phyloP scores from a whole-genome alignment of 2,888 invertebrate species.

The Sialis fuliginosa region DNA sequence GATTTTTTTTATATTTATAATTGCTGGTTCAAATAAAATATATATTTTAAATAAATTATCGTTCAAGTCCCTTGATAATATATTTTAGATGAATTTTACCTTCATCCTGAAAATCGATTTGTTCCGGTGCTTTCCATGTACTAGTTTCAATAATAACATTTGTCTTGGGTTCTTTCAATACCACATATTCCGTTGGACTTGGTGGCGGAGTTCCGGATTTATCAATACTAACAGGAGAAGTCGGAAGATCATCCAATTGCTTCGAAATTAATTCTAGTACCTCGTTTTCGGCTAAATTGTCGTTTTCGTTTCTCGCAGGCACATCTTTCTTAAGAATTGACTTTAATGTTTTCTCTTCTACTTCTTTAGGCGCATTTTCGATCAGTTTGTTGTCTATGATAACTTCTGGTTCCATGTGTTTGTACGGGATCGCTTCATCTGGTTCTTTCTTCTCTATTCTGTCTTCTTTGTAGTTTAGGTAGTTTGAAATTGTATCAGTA shows the following conservation, averaged over 20 bases:
- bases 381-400: background rate
- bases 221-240: conserved; percentile 5
- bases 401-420: background rate
- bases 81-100: too few relatives aligned
- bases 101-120: too few relatives aligned
- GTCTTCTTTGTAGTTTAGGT: conserved; percentile 1
- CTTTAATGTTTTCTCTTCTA: conserved; percentile 2
- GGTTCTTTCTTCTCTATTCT: background rate
- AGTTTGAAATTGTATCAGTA: background rate
- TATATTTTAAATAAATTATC: too few relatives aligned
- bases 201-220: conserved; percentile 21
- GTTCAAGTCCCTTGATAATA: too few relatives aligned
- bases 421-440: too few relatives aligned
- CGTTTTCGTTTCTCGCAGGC: conserved; percentile 6
- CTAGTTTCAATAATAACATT: too few relatives aligned
- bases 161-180: background rate
- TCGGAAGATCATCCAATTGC: conserved; percentile 19
- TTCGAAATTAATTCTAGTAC: conserved; percentile 20
- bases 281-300: conserved; percentile 12
- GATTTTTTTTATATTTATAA: too few relatives aligned
- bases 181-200: conserved; percentile 20
- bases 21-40: too few relatives aligned
- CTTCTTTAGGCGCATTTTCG: background rate
- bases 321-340: conserved; percentile 4
- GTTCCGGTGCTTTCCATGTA: too few relatives aligned